phyloP scores from a whole-genome alignment of 1,140 invertebrate species.

The Apis florea region DNA sequence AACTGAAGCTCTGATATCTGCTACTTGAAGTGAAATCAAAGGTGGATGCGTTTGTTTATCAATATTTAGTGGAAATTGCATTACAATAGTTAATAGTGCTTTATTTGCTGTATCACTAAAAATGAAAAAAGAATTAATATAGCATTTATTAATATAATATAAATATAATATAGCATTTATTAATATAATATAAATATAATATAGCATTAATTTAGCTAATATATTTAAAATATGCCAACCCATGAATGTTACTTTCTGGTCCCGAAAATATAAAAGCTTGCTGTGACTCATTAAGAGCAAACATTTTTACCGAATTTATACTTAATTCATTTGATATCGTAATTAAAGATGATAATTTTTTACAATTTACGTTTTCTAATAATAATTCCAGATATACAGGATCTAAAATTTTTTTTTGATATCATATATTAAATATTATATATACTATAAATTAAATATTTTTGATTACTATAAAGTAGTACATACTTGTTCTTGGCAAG shows the following conservation, averaged over 20 bases:
- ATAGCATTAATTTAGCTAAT: not conserved
- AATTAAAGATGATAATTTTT: slow-evolving; percentile 75
- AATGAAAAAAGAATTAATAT: slow-evolving; percentile 43
- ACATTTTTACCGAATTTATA: slow-evolving; percentile 79
- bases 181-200: too few relatives aligned
- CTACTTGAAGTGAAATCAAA: slow-evolving; percentile 82
- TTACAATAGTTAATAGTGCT: slow-evolving; percentile 75
- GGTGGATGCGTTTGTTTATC: slow-evolving; percentile 80
- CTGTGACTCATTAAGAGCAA: slow-evolving; percentile 79
- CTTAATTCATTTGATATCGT: slow-evolving; percentile 75
- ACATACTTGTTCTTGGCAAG: slow-evolving; percentile 79
- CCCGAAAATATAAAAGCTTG: slow-evolving; percentile 83
- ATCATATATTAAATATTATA: not conserved
- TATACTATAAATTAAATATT: slow-evolving; percentile 14
- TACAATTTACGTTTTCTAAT: slow-evolving; percentile 79
- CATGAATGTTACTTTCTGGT: slow-evolving; percentile 76
- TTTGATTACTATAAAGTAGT: not conserved
- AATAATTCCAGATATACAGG: slow-evolving; percentile 80
- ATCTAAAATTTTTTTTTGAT: slow-evolving; percentile 67
- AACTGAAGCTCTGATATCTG: slow-evolving; percentile 82
- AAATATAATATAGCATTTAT: not conserved
- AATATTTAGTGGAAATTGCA: slow-evolving; percentile 82
- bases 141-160: too few relatives aligned
- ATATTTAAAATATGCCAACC: slow-evolving; percentile 51
- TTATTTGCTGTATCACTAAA: slow-evolving; percentile 70